Conservation (phyloP, 2,888 invertebrate genomes). For the Teleiodes luculella region DNA sequence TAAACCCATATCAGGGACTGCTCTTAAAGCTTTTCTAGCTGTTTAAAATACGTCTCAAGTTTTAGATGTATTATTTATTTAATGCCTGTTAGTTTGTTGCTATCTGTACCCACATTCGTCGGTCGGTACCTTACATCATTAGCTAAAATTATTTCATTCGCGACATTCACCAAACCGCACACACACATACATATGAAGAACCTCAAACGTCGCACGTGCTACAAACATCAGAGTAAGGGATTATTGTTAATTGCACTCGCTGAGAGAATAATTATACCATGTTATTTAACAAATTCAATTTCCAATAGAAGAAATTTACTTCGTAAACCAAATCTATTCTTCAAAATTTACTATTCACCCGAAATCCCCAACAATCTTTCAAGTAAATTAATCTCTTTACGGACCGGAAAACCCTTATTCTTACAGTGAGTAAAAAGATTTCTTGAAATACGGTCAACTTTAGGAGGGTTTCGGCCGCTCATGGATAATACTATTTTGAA, state of each 20-base stretch:
- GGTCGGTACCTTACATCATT: constrained; percentile 27
- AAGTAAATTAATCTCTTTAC: not conserved
- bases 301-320: not conserved
- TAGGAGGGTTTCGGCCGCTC: constrained; percentile 23
- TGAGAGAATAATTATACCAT: constrained; percentile 32
- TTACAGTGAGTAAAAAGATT: constrained; percentile 5
- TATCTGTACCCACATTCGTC: constrained; percentile 3
- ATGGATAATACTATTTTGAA: constrained; percentile 34
- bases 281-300: not conserved
- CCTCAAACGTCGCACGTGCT: constrained; percentile 45
- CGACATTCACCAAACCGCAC: constrained; percentile 30
- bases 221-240: constrained; percentile 31
- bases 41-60: no score
- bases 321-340: no score
- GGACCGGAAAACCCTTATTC: not conserved
- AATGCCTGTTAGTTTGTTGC: no score
- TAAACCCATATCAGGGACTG: no score
- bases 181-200: constrained; percentile 25
- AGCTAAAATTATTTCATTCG: constrained; percentile 42
- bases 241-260: constrained; percentile 55
- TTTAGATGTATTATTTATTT: no score
- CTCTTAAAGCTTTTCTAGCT: no score
- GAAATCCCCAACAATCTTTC: not conserved
- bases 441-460: constrained; percentile 17
- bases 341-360: not conserved